Evolutionary conservation across 2,888 invertebrate genomes (phyloP).

Genomic region (Leptinotarsa rubiginosa): DNA sequence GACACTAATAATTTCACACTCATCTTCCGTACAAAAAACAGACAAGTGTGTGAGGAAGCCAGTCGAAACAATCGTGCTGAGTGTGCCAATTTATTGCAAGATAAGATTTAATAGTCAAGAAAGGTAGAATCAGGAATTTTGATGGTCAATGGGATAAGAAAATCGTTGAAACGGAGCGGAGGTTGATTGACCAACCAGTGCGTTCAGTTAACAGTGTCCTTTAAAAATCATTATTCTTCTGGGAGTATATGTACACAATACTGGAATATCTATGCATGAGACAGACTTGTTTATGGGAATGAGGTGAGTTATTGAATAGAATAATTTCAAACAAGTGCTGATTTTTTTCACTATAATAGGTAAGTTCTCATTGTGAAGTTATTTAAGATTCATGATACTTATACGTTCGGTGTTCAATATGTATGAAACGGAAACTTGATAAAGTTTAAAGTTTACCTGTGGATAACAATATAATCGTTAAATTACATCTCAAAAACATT

Average conservation of each 20-base stretch:
- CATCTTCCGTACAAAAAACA: neutral
- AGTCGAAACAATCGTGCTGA: neutral
- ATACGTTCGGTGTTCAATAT: no score
- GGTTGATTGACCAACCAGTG: neutral
- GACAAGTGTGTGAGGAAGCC: neutral
- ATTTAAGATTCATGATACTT: no score
- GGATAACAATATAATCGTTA: no score
- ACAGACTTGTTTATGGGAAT: neutral
- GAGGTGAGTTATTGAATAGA: neutral
- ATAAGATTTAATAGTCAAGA: neutral
- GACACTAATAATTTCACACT: slow-evolving; percentile 11
- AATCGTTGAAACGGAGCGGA: neutral
- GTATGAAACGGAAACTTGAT: no score
- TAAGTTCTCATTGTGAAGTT: no score
- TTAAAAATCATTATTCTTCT: neutral
- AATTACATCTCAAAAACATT: no score
- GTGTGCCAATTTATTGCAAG: neutral
- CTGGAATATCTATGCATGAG: neutral
- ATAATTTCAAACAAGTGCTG: neutral
- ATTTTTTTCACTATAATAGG: no score
- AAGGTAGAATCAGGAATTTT: neutral
- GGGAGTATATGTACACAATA: neutral
- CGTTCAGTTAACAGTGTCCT: neutral
- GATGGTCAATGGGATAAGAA: slow-evolving; percentile 9
- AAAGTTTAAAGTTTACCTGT: no score